Evolutionary conservation across 1,140 invertebrate species (phyloP), one percentile per base, ranked within the genome.

Genomic region (Cylas formicarius): DNA sequence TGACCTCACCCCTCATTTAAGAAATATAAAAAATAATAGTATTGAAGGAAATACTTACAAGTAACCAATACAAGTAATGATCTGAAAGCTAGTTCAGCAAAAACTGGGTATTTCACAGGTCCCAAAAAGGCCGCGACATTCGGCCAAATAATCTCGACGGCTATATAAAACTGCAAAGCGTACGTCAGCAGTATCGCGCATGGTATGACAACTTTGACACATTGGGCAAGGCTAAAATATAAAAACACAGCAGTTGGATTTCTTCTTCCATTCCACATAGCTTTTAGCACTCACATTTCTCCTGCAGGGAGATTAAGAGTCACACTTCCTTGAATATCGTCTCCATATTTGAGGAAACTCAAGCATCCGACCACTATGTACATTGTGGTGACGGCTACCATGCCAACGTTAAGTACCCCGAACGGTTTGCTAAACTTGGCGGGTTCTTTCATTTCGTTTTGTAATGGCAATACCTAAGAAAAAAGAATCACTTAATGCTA

Each of bases 381-480:
- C 49, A 91, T 75, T 26, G 62, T 38, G 1, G 78, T 79, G 1
- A 92, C 86, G 14, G 84, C 69, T 1, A 79, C 63, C 89, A 93
- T 93, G 24, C 86, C 82, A 2, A 83, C 74, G 61, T 92, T 93
- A 5, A 94, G 64, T 1, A 94, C 87, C 1, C 90, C 90, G 3
- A 81, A 61, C 2, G 75, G 68, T 44, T 77, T 84, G 37, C 76
- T 77, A 65, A 94, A 93, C 43, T 78, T 74, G 44, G 72, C 67
- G 0, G 87, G 84, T n/a, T 75, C 76, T 52, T 75, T 78, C 90
- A 95, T 93, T 61, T 89, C 82, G 58, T 90, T 91, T 66, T 93
- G 86, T 53, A 95, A 61, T 1, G 90, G 90, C 48, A 95, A 69
- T 26, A 93, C 81, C 85, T 90, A 48, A 29, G 65, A 57, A 35